Base-by-base conservation (phyloP, 2,797 vertebrate species). In the Harpagifer antarcticus region DNA sequence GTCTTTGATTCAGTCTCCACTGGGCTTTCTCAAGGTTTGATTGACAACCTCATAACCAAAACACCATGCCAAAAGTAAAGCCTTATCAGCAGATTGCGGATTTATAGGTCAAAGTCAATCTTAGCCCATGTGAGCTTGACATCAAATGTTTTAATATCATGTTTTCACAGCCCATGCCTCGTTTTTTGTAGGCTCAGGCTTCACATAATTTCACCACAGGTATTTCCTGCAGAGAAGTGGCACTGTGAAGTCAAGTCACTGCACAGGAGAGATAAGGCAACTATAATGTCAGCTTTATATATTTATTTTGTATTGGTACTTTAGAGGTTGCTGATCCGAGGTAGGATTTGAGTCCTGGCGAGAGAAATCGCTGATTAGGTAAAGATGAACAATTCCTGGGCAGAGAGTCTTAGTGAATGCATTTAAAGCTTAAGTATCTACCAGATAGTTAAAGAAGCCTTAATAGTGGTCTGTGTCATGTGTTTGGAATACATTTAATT, bases 251-350 rank as follows among this genome's bases (percentile, higher is more conserved):
- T 72, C 47, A 61, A 76, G 69, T 42, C 78, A 72, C 68, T 86
- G 88, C 69, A 64, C 1, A 0, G 31, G 31, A 27, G 65, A 77
- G 86, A 88, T 84, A 89, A 78, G 53, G 49, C 13, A 33, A 62
- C 48, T 20, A 3, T 50, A 76, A 76, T 71, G 62, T 66, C 57
- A 84, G 53, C 40, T 56, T 56, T 27, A 23, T 14, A 42, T 37
- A 37, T 27, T 27, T 27, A 27, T 37, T 37, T 37, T 37, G 33
- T 37, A 37, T 9, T 8, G 33, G 27, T 27, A 27, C 8, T 37
- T 37, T 37, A 37, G 8, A 37, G 33, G 33, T 6, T 37, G 6
- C 33, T 37, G 33, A 37, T 37, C 33, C 33, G 1, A 9, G 33
- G 6, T 37, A 37, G 33, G 33, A 9, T 37, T 37, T 9, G 33